phyloP scores from a whole-genome alignment of 2,113 vertebrate genomes.

The Burhinus bistriatus region DNA sequence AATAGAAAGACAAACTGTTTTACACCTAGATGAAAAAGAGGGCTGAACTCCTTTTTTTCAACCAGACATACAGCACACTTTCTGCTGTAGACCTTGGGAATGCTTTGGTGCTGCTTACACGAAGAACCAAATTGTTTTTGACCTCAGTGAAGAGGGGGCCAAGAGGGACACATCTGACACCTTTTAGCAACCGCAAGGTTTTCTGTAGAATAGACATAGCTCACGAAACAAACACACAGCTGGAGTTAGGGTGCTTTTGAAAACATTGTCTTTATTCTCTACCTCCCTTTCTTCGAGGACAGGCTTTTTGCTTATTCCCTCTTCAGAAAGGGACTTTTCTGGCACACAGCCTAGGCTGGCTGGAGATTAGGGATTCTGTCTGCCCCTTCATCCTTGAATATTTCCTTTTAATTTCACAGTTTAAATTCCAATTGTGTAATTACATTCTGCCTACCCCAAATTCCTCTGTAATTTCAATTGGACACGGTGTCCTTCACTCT shows the following conservation, averaged over 20 bases:
- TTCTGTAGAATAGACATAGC: slow-evolving; percentile 39
- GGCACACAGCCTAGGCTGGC: slow-evolving; percentile 38
- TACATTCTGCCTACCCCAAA: slow-evolving; percentile 69
- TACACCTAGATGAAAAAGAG: neutral
- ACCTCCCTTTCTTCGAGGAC: slow-evolving; percentile 57
- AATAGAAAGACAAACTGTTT: neutral
- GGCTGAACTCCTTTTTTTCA: neutral
- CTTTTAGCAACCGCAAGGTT: slow-evolving; percentile 40
- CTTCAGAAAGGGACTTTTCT: slow-evolving; percentile 63
- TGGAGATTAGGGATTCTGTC: slow-evolving; percentile 60
- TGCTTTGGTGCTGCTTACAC: neutral
- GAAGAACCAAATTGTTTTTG: slow-evolving; percentile 52
- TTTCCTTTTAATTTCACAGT: slow-evolving; percentile 71
- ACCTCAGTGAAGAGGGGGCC: slow-evolving; percentile 39
- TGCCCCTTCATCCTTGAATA: slow-evolving; percentile 67
- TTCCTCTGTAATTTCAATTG: slow-evolving; percentile 71
- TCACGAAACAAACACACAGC: slow-evolving; percentile 64
- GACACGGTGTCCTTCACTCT: slow-evolving; percentile 54
- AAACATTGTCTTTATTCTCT: slow-evolving; percentile 56
- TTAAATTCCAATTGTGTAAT: slow-evolving; percentile 75
- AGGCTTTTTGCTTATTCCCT: slow-evolving; percentile 59
- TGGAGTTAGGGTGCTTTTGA: slow-evolving; percentile 65
- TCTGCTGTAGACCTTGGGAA: slow-evolving; percentile 37
- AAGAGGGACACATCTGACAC: slow-evolving; percentile 40
- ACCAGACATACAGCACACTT: neutral